phyloP scores from a whole-genome alignment of 2,113 vertebrate species.

The Sander vitreus region DNA sequence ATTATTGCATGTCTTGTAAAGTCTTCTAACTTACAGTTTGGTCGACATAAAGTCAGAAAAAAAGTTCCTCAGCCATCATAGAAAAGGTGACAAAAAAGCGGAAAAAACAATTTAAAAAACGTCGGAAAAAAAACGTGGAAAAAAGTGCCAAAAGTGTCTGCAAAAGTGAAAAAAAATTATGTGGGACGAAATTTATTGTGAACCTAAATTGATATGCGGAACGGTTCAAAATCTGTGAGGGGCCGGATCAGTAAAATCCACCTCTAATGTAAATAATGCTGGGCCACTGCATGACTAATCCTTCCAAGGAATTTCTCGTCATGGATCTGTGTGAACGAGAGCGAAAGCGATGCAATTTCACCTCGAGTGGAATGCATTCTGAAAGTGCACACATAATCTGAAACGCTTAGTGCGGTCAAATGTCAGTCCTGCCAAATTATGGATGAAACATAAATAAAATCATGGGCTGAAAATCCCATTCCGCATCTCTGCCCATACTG shows the following conservation, averaged over 20 bases:
- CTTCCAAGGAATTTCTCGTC: constrained; percentile 44
- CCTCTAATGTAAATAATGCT: constrained; percentile 42
- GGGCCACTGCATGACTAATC: constrained; percentile 62
- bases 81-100: no score
- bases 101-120: no score
- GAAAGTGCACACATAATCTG: constrained; percentile 24
- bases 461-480: constrained; percentile 40
- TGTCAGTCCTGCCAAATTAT: constrained; percentile 36
- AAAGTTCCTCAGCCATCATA: no score
- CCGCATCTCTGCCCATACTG: neutral
- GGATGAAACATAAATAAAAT: constrained; percentile 31
- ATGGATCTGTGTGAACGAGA: constrained; percentile 43
- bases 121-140: no score
- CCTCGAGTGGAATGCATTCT: constrained; percentile 6
- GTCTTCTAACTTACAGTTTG: no score
- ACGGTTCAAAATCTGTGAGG: no score
- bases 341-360: constrained; percentile 23
- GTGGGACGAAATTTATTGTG: no score
- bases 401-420: constrained; percentile 35
- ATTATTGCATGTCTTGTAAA: no score
- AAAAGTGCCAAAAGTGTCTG: no score
- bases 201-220: no score
- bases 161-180: no score
- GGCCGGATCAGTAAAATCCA: constrained; percentile 37
- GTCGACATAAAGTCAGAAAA: no score